Evolutionary conservation across 2,113 vertebrate species (phyloP), one percentile per base, ranked within the genome.

Genomic region (Anolis sagrei): DNA sequence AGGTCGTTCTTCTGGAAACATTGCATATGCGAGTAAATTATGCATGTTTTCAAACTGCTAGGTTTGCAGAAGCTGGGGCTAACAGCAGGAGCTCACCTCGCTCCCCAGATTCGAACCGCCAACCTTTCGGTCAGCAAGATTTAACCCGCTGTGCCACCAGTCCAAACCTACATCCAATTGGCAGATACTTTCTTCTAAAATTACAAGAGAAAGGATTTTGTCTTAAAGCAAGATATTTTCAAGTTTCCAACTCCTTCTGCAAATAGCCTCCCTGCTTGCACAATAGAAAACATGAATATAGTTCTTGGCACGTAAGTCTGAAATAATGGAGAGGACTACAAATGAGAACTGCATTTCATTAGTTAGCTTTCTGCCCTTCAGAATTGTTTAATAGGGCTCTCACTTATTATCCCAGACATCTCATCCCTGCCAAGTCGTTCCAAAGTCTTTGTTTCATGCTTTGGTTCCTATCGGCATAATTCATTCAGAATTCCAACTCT

Each of bases 341-440:
- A 79, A 49, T 79, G 51, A 86, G 29, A 16, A 27, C 87, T 82
- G 49, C 19, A 16, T 54, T 32, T 70, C 70, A 79, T n/a, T 36
- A 81, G 49, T 74, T 79, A 88, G 61, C 85, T 83, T 81, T n/a
- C 83, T 1, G 82, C 72, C 54, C 61, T 29, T 4, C 51, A 14
- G 39, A 18, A 49, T 29, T 0, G 0, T 32, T 44, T 0, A 1
- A 79, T 83, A 84, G 6, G 7, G 0, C 39, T 86, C 72, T 81
- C 61, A 69, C 54, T 51, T 1, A 0, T 70, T 34, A 3, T 36
- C 69, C 32, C 69, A 82, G 23, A 36, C 13, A 74, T 61, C 29
- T 76, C 6, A 76, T 21, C 19, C 51, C 27, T 75, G 51, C 58
- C 36, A 83, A 83, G 19, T 49, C 58, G 48, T 36, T 74, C 69